Conservation (phyloP, 2,888 invertebrate species). For the Oscheius myriophilus region DNA sequence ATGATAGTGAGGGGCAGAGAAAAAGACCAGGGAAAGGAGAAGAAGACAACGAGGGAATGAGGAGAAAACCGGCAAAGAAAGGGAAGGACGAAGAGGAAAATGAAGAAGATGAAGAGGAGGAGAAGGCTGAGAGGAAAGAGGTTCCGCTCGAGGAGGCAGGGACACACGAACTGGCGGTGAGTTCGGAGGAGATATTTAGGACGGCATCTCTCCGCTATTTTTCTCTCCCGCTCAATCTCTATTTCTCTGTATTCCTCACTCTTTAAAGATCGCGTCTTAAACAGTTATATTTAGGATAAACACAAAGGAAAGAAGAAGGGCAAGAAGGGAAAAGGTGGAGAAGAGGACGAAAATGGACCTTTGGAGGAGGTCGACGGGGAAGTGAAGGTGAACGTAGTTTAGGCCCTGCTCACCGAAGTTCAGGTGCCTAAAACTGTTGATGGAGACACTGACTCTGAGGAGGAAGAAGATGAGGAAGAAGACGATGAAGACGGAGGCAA, state of each 20-base stretch:
- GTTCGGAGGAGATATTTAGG: too few relatives aligned
- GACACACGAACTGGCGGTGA: too few relatives aligned
- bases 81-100: not conserved
- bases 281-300: too few relatives aligned
- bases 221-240: too few relatives aligned
- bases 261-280: too few relatives aligned
- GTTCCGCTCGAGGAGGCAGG: too few relatives aligned
- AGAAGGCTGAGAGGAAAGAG: not conserved
- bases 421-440: slow-evolving; percentile 8
- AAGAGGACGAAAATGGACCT: slow-evolving; percentile 9
- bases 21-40: not conserved
- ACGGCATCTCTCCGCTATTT: too few relatives aligned
- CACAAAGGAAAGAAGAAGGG: too few relatives aligned
- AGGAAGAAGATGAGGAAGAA: slow-evolving; percentile 10
- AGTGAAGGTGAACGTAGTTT: not conserved
- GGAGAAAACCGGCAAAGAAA: not conserved
- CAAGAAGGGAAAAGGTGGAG: too few relatives aligned
- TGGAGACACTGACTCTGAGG: slow-evolving; percentile 1
- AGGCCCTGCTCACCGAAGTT: too few relatives aligned
- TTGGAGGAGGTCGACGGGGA: slow-evolving; percentile 19
- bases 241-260: too few relatives aligned
- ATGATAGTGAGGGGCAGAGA: not conserved
- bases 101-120: slow-evolving; percentile 16
- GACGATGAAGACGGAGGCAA: not conserved
- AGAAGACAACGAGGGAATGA: too few relatives aligned